Conservation (phyloP, 2,797 vertebrate species). For the Benthosema pterotum region DNA sequence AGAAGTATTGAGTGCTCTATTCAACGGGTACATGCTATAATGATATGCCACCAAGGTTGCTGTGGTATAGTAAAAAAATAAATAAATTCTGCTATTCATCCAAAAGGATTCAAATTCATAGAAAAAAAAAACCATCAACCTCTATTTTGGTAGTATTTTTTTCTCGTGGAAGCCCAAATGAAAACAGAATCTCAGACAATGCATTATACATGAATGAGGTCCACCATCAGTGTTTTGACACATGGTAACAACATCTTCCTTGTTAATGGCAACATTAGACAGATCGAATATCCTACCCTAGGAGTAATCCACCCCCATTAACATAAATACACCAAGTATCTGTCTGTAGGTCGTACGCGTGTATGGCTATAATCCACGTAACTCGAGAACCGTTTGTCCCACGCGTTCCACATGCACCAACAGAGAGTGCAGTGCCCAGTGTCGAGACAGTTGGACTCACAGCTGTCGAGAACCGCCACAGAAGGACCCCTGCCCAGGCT, state of each 20-base stretch:
- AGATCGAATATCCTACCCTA: background rate
- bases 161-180: background rate
- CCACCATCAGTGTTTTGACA: background rate
- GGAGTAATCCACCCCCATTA: no score
- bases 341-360: no score
- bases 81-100: background rate
- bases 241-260: background rate
- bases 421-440: no score
- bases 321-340: no score
- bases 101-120: background rate
- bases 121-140: background rate
- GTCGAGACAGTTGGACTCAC: no score
- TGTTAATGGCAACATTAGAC: background rate
- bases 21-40: no score
- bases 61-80: background rate
- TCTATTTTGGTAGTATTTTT: background rate
- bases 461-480: no score
- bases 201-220: background rate
- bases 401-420: no score
- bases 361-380: no score
- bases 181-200: background rate
- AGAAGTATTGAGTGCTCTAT: conserved; percentile 15
- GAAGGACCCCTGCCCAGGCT: no score
- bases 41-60: no score
- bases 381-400: no score